phyloP scores from a whole-genome alignment of 2,888 invertebrate genomes.

The Brachynemurus nebulosus region DNA sequence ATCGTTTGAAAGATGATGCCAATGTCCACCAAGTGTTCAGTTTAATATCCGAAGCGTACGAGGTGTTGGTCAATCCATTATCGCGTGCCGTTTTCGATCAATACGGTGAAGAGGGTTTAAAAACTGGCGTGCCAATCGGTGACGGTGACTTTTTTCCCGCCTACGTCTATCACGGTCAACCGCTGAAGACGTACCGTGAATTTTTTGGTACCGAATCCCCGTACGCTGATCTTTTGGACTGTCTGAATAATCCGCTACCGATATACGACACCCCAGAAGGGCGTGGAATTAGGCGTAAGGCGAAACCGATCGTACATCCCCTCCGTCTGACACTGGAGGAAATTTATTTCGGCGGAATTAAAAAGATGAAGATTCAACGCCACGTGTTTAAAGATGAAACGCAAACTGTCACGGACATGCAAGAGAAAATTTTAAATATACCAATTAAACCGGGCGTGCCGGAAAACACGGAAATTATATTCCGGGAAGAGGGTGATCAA shows the following conservation, averaged over 20 bases:
- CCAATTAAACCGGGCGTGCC: slow-evolving; percentile 62
- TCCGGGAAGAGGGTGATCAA: slow-evolving; percentile 69
- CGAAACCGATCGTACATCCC: slow-evolving; percentile 35
- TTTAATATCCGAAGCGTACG: slow-evolving; percentile 63
- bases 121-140: slow-evolving; percentile 61
- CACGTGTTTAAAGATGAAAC: slow-evolving; percentile 51
- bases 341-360: slow-evolving; percentile 56
- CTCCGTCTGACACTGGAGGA: slow-evolving; percentile 39
- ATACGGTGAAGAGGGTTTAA: slow-evolving; percentile 78
- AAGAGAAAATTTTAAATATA: slow-evolving; percentile 60
- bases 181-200: slow-evolving; percentile 53
- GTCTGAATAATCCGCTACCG: slow-evolving; percentile 45
- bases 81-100: slow-evolving; percentile 70
- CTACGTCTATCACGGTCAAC: slow-evolving; percentile 73
- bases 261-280: slow-evolving; percentile 45
- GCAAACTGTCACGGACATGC: slow-evolving; percentile 43
- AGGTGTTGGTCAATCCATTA: slow-evolving; percentile 54
- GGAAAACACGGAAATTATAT: slow-evolving; percentile 55
- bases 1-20: slow-evolving; percentile 43
- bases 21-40: slow-evolving; percentile 43
- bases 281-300: slow-evolving; percentile 48
- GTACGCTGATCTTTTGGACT: slow-evolving; percentile 60
- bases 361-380: slow-evolving; percentile 68
- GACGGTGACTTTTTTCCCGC: slow-evolving; percentile 50
- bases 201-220: slow-evolving; percentile 77